A percentile compares a stretch with the other conserved stretches of the same genome.
phyloP scores from a whole-genome alignment of 2,797 vertebrate genomes.

The Acanthurus tractus region DNA sequence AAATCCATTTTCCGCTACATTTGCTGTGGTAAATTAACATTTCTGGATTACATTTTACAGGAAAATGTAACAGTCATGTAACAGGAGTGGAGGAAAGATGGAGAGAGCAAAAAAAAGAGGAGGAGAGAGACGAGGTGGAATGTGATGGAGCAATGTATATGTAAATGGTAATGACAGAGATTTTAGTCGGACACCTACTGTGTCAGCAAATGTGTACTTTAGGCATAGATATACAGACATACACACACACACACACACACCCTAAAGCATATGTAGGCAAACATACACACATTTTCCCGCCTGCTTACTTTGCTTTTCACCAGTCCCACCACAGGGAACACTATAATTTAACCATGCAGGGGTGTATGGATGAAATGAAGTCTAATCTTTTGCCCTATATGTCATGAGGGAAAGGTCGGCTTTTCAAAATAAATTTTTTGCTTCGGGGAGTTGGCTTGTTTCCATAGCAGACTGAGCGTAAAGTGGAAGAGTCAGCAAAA shows the following conservation, averaged over 20 bases:
- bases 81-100: slow-evolving; percentile 33
- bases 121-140: slow-evolving; percentile 35
- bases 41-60: slow-evolving; percentile 67
- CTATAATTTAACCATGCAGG: slow-evolving; percentile 49
- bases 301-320: slow-evolving; percentile 22
- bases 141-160: slow-evolving; percentile 60
- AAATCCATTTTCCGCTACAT: slow-evolving; percentile 79
- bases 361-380: slow-evolving; percentile 51
- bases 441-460: slow-evolving; percentile 32
- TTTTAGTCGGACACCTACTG: slow-evolving; percentile 48
- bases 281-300: slow-evolving; percentile 13
- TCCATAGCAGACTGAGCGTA: slow-evolving; percentile 41
- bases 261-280: background rate
- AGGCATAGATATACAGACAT: slow-evolving; percentile 6
- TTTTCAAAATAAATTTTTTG: slow-evolving; percentile 64
- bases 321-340: slow-evolving; percentile 30
- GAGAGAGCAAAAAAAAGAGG: slow-evolving; percentile 34
- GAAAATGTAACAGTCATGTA: slow-evolving; percentile 41
- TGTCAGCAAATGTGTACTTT: slow-evolving; percentile 68
- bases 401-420: slow-evolving; percentile 37
- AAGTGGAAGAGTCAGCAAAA: slow-evolving; percentile 71
- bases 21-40: slow-evolving; percentile 70
- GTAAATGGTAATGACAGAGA: slow-evolving; percentile 66
- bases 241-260: slow-evolving; percentile 7
- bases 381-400: slow-evolving; percentile 61